Evolutionary conservation across 2,113 vertebrate genomes (phyloP).

Genomic region (Psettodes erumei): DNA sequence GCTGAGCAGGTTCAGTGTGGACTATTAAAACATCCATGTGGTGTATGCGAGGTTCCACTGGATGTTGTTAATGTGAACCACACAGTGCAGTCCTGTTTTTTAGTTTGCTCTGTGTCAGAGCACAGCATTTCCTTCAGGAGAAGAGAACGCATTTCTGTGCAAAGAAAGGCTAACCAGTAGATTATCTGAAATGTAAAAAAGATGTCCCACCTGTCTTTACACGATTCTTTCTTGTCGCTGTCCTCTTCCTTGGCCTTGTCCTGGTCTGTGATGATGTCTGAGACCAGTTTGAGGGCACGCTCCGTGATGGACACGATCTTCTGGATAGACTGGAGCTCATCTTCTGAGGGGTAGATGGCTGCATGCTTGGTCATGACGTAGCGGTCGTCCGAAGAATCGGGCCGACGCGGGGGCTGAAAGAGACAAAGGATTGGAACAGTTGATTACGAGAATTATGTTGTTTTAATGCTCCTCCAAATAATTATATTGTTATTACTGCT

Average conservation of each 20-base stretch:
- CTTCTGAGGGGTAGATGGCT: constrained; percentile 96
- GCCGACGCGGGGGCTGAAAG: constrained; percentile 91
- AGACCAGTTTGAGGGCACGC: constrained; percentile 96
- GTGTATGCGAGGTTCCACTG: too few relatives aligned
- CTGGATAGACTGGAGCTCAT: constrained; percentile 97
- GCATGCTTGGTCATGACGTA: constrained; percentile 99
- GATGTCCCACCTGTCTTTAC: constrained; percentile 87
- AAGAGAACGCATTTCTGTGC: background rate
- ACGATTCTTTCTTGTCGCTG: constrained; percentile 91
- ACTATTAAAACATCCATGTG: too few relatives aligned
- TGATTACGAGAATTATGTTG: too few relatives aligned
- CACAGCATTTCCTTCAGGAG: background rate
- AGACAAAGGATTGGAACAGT: too few relatives aligned
- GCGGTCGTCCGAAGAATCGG: constrained; percentile 96
- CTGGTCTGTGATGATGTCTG: constrained; percentile 94
- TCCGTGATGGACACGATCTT: constrained; percentile 99
- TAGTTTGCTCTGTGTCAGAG: background rate
- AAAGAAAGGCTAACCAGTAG: background rate
- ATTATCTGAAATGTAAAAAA: background rate
- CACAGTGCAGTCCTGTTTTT: too few relatives aligned
- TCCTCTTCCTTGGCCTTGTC: constrained; percentile 93
- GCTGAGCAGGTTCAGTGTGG: too few relatives aligned
- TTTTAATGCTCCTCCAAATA: background rate
- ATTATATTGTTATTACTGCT: too few relatives aligned
- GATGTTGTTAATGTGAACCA: too few relatives aligned